Evolutionary conservation across 1,140 invertebrate genomes (phyloP), one percentile per base, ranked within the genome.

Genomic region (Mycetomoellerius zeteki): DNA sequence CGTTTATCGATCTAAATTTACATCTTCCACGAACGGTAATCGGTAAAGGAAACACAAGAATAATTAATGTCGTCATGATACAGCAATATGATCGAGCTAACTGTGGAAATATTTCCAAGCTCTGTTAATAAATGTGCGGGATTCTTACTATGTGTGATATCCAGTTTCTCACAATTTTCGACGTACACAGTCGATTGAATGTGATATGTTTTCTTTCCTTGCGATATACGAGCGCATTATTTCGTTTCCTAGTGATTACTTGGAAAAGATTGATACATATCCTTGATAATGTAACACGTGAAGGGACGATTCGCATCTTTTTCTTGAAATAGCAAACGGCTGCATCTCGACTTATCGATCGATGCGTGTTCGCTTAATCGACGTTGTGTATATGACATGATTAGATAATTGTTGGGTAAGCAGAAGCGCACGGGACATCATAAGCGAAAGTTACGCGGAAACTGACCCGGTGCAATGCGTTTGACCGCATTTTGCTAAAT

Each of bases 331-430:
- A 52, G 14, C 52, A 27, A 56, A n/a, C 6, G 10, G 52, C 14
- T 33, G 80, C 67, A 82, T 75, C 69, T 75, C 80, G 69, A 72
- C 58, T 58, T 43, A 43, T 10, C 37, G 37, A 72, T 47, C 54
- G 67, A 60, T 37, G 47, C 50, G 71, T 73, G 65, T 58, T 71
- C 78, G 50, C 76, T 50, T 12, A 62, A 80, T 47, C 78, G 24
- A 30, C 67, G 54, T 21, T 64, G 47, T 52, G 33, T 69, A 30
- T 71, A 69, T 69, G 37, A 84, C 54, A 47, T 52, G 80, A 82
- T 84, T 84, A 75, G 80, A 88, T 93, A 92, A 93, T 93, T 91
- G 82, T 93, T 92, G 88, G 82, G 84, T 92, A 93, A 93, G 88
- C 85, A 60, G 76, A 56, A 19, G 52, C 64, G 50, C 69, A n/a